A percentile compares a stretch with the other conserved stretches of the same genome.
Conservation (phyloP, 2,797 vertebrate genomes). For the Melanotaenia pygmaea region DNA sequence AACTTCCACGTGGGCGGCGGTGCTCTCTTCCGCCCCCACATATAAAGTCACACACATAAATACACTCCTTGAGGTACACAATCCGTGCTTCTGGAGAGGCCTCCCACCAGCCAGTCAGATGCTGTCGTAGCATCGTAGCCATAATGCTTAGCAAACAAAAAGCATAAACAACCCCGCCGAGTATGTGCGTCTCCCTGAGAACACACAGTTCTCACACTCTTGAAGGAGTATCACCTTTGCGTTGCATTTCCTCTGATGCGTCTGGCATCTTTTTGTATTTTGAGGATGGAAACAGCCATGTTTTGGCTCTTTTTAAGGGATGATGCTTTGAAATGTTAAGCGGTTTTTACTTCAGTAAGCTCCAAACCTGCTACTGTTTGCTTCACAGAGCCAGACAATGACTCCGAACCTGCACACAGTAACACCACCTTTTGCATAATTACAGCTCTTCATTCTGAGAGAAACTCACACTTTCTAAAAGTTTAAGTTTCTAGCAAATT, state of each 20-base stretch:
- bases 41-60: constrained; percentile 9
- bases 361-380: background rate
- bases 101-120: constrained; percentile 69
- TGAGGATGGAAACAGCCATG: background rate
- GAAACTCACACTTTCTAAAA: background rate
- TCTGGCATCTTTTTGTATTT: constrained; percentile 1
- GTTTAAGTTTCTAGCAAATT: background rate
- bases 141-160: constrained; percentile 58
- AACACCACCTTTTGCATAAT: constrained; percentile 12
- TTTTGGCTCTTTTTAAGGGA: background rate
- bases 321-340: background rate
- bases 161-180: constrained; percentile 45
- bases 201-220: constrained; percentile 14
- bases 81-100: constrained; percentile 43
- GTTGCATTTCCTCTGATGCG: background rate
- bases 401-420: constrained; percentile 5
- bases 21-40: constrained; percentile 72
- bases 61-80: constrained; percentile 21
- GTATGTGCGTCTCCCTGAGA: constrained; percentile 7
- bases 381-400: constrained; percentile 1
- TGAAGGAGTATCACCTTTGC: constrained; percentile 4
- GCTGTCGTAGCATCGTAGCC: constrained; percentile 65
- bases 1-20: constrained; percentile 72
- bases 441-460: constrained; percentile 9
- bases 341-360: background rate